Conservation (phyloP, 1,140 invertebrate species). For the Drosophila malerkotliana region DNA sequence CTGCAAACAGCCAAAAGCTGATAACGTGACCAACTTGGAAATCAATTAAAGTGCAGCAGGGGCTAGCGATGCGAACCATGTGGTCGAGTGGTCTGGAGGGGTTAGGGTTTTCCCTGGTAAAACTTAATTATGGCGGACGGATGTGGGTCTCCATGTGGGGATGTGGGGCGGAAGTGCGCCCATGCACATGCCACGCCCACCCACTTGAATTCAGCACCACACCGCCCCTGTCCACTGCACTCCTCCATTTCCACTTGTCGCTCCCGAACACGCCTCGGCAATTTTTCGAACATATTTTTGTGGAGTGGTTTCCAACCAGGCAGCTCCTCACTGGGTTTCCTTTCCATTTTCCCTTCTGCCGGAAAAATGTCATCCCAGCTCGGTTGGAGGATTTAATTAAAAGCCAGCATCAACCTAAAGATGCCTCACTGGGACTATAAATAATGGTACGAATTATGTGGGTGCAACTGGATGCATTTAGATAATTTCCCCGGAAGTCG, state of each 20-base stretch:
- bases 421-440: slow-evolving; percentile 27
- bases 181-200: slow-evolving; percentile 31
- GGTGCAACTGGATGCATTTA: neutral
- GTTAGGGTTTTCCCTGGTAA: slow-evolving; percentile 31
- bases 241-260: slow-evolving; percentile 51
- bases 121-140: slow-evolving; percentile 79
- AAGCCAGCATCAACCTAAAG: slow-evolving; percentile 32
- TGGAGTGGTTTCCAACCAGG: slow-evolving; percentile 32
- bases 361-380: slow-evolving; percentile 39
- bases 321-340: slow-evolving; percentile 6
- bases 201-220: slow-evolving; percentile 6
- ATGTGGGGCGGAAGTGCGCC: slow-evolving; percentile 57
- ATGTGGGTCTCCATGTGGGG: slow-evolving; percentile 65
- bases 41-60: slow-evolving; percentile 73
- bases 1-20: slow-evolving; percentile 65
- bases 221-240: slow-evolving; percentile 3
- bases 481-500: slow-evolving; percentile 12
- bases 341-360: neutral
- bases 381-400: slow-evolving; percentile 47
- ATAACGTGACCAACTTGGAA: slow-evolving; percentile 76
- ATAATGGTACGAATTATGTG: slow-evolving; percentile 21
- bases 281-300: slow-evolving; percentile 78
- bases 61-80: slow-evolving; percentile 10
- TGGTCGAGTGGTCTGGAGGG: slow-evolving; percentile 8
- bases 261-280: slow-evolving; percentile 68